Evolutionary conservation across 2,113 vertebrate genomes (phyloP).

Genomic region (Platanista minor): DNA sequence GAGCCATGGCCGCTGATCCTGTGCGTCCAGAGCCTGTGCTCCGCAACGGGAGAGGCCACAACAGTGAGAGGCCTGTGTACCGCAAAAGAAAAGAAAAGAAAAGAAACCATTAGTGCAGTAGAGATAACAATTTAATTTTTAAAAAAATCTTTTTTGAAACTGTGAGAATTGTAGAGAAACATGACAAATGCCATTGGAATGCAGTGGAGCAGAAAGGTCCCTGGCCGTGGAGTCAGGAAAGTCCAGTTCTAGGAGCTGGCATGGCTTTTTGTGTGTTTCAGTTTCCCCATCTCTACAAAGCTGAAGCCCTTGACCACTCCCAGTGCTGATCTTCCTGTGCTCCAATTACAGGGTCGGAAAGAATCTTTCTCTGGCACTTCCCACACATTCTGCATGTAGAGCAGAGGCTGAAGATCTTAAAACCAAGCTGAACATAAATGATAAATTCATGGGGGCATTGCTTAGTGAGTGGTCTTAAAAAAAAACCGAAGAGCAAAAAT

Average conservation of each 20-base stretch:
- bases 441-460: background rate
- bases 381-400: background rate
- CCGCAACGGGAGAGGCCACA: no score
- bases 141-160: background rate
- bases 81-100: no score
- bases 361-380: background rate
- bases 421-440: background rate
- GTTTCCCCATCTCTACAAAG: background rate
- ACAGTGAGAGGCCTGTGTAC: no score
- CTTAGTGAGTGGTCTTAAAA: background rate
- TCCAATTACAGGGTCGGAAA: background rate
- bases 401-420: background rate
- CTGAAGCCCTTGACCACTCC: fast-evolving
- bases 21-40: no score
- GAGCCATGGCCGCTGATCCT: no score
- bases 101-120: background rate
- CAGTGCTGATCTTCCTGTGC: background rate
- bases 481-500: background rate
- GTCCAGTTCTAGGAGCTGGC: background rate
- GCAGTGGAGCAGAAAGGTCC: background rate
- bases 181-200: background rate
- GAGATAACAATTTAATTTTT: background rate
- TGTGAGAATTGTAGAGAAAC: background rate
- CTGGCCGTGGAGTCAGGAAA: no score
- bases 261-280: fast-evolving